phyloP scores from a whole-genome alignment of 2,888 invertebrate species.

The Rhagophthalmus giganteus region DNA sequence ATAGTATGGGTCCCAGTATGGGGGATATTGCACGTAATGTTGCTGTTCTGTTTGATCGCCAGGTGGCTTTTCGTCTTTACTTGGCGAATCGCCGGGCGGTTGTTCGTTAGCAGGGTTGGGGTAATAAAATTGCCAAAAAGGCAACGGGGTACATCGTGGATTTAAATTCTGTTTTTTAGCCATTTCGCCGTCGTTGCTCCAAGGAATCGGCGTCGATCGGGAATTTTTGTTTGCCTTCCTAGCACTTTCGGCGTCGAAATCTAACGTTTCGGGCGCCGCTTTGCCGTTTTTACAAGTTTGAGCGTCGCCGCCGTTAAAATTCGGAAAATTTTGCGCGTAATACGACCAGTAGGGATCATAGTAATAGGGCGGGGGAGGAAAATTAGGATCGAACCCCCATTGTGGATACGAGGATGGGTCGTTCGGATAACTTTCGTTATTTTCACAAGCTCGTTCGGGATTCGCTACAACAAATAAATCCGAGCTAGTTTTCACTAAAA shows the following conservation, averaged over 20 bases:
- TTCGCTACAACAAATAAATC: constrained; percentile 53
- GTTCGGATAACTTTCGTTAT: constrained; percentile 44
- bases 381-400: constrained; percentile 33
- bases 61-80: constrained; percentile 1
- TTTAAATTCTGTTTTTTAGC: constrained; percentile 7
- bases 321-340: constrained; percentile 41
- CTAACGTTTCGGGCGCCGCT: constrained; percentile 18
- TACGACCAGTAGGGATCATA: constrained; percentile 44
- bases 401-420: constrained; percentile 42
- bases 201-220: constrained; percentile 16
- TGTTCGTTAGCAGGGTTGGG: constrained; percentile 34
- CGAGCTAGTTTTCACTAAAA: constrained; percentile 16
- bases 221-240: constrained; percentile 12
- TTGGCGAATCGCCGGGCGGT: neutral
- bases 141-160: constrained; percentile 38
- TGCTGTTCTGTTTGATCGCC: neutral
- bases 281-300: too few relatives aligned
- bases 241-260: neutral
- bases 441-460: constrained; percentile 50
- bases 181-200: constrained; percentile 10
- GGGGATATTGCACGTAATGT: constrained; percentile 34
- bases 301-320: neutral
- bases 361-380: constrained; percentile 36
- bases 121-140: constrained; percentile 45
- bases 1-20: constrained; percentile 49